phyloP scores from a whole-genome alignment of 2,797 vertebrate species.

The Cirrhinus mrigala region DNA sequence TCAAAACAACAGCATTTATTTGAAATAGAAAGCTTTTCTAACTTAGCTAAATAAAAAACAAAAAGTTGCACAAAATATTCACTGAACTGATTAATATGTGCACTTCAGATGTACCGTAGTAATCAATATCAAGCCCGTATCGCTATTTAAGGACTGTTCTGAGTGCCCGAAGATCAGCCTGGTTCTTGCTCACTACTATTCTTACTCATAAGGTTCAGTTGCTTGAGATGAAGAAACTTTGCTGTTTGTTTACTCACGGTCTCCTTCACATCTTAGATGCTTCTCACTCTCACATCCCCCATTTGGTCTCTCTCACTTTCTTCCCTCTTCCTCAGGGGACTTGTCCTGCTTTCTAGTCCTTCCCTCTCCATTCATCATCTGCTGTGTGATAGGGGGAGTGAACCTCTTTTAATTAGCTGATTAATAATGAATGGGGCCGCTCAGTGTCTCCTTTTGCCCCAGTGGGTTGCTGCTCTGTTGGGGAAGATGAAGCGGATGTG shows the following conservation, averaged over 20 bases:
- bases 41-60: no score
- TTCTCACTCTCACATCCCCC: slow-evolving; percentile 23
- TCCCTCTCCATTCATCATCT: slow-evolving; percentile 62
- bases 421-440: slow-evolving; percentile 63
- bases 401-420: slow-evolving; percentile 64
- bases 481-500: slow-evolving; percentile 28
- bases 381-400: slow-evolving; percentile 56
- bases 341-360: slow-evolving; percentile 73
- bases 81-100: no score
- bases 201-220: background rate
- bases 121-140: no score
- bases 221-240: slow-evolving; percentile 23
- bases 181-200: background rate
- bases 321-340: slow-evolving; percentile 64
- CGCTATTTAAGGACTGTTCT: slow-evolving; percentile 1
- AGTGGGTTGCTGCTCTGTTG: slow-evolving; percentile 35
- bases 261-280: slow-evolving; percentile 19
- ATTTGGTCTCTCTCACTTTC: slow-evolving; percentile 53
- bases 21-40: no score
- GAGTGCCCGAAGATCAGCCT: background rate
- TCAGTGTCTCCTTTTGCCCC: slow-evolving; percentile 24
- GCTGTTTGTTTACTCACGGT: slow-evolving; percentile 45
- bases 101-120: no score
- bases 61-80: no score
- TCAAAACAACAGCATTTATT: no score